Percentiles rank a stretch among this genome's conserved stretches.
Evolutionary conservation across 1,140 invertebrate species (phyloP).

Genomic region (Drosophila gunungcola): DNA sequence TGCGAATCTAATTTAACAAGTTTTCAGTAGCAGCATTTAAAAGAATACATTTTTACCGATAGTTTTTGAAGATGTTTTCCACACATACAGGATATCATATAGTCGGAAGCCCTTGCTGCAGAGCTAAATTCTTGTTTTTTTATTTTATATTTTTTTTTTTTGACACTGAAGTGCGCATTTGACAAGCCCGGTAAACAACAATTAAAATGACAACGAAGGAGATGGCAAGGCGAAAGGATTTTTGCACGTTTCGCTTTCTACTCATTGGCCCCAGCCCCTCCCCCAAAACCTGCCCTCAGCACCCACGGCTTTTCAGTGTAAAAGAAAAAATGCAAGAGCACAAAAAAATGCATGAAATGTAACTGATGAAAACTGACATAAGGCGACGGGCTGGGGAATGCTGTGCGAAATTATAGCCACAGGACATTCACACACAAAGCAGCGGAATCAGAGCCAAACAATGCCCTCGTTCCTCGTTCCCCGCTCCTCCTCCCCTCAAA

Average conservation of each 20-base stretch:
- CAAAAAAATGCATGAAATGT: slow-evolving; percentile 28
- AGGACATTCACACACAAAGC: slow-evolving; percentile 60
- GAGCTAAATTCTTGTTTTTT: background rate
- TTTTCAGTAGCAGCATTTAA: too few relatives aligned
- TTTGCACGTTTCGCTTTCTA: slow-evolving; percentile 61
- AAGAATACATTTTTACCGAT: too few relatives aligned
- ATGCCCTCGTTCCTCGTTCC: background rate
- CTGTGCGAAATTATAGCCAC: slow-evolving; percentile 73
- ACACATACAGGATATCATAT: background rate
- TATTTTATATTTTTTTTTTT: slow-evolving; percentile 2
- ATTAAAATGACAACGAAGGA: slow-evolving; percentile 78
- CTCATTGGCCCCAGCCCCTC: background rate
- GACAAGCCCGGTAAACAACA: slow-evolving; percentile 82
- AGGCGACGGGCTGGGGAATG: slow-evolving; percentile 17
- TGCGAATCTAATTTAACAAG: too few relatives aligned
- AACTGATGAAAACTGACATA: slow-evolving; percentile 76
- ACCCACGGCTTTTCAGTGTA: slow-evolving; percentile 11
- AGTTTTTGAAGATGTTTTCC: too few relatives aligned
- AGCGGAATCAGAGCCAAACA: slow-evolving; percentile 51
- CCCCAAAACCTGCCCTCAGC: too few relatives aligned
- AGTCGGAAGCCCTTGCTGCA: background rate
- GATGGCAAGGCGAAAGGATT: slow-evolving; percentile 55
- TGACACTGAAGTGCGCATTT: slow-evolving; percentile 65
- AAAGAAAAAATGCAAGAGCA: slow-evolving; percentile 16
- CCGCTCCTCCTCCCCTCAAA: slow-evolving; percentile 28